Conservation (phyloP, 2,113 vertebrate genomes). For the Platichthys stellatus region DNA sequence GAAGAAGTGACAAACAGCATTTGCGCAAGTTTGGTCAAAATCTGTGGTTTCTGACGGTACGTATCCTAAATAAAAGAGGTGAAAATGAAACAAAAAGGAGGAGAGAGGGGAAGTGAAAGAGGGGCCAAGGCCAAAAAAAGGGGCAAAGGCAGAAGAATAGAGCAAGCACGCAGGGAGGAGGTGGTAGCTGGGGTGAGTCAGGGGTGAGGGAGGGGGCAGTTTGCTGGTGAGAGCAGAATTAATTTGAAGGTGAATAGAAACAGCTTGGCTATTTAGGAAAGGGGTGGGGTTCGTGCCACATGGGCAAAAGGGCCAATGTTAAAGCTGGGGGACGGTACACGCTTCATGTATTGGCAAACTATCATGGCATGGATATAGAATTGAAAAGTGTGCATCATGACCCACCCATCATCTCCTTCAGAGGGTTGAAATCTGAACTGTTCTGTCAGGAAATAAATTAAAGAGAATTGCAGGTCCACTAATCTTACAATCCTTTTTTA, state of each 20-base stretch:
- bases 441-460: too few relatives aligned
- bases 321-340: slow-evolving; percentile 33
- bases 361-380: too few relatives aligned
- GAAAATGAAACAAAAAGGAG: slow-evolving; percentile 14
- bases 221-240: slow-evolving; percentile 42
- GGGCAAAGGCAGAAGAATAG: slow-evolving; percentile 29
- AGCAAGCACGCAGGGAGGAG: slow-evolving; percentile 26
- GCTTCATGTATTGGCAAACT: slow-evolving; percentile 31
- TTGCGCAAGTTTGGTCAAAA: not conserved
- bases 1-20: too few relatives aligned
- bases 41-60: not conserved
- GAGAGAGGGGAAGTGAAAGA: slow-evolving; percentile 10
- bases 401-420: too few relatives aligned
- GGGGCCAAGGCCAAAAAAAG: slow-evolving; percentile 6
- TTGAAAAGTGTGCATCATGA: too few relatives aligned
- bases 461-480: too few relatives aligned
- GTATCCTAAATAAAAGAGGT: not conserved
- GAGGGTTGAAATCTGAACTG: too few relatives aligned
- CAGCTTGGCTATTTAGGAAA: slow-evolving; percentile 39
- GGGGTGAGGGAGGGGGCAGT: not conserved
- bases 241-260: slow-evolving; percentile 68
- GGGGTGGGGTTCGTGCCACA: not conserved
- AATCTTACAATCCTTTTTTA: too few relatives aligned
- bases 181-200: not conserved
- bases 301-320: slow-evolving; percentile 46